phyloP scores from a whole-genome alignment of 2,888 invertebrate species.

The Rotaria macrura region DNA sequence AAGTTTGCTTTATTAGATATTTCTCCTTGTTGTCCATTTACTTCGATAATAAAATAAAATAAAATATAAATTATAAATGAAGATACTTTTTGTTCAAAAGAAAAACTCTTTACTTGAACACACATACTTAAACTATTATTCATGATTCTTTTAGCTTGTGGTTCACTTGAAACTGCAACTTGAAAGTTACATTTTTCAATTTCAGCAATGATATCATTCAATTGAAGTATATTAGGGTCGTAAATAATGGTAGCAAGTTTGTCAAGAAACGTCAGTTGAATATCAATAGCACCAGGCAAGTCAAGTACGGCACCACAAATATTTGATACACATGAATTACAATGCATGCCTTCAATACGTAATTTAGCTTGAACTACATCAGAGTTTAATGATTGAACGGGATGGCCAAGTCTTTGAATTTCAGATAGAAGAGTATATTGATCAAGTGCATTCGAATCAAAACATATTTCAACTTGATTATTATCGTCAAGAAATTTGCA shows the following conservation, averaged over 20 bases:
- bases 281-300: neutral
- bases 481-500: neutral
- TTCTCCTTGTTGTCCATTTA: neutral
- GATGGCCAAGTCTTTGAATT: neutral
- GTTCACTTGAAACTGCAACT: neutral
- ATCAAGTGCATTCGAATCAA: neutral
- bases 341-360: neutral
- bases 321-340: slow-evolving; percentile 17
- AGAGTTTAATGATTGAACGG: neutral
- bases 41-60: too few species aligned
- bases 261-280: neutral
- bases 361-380: neutral
- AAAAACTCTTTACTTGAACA: neutral
- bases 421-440: neutral
- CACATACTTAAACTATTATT: neutral
- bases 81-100: neutral
- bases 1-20: neutral
- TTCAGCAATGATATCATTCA: neutral
- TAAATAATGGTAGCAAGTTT: neutral
- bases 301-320: neutral
- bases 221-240: neutral
- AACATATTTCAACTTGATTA: neutral
- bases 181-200: neutral
- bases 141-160: neutral
- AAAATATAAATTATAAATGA: too few species aligned